Evolutionary conservation across 2,888 invertebrate genomes (phyloP).

Genomic region (Ethmia dodecea): DNA sequence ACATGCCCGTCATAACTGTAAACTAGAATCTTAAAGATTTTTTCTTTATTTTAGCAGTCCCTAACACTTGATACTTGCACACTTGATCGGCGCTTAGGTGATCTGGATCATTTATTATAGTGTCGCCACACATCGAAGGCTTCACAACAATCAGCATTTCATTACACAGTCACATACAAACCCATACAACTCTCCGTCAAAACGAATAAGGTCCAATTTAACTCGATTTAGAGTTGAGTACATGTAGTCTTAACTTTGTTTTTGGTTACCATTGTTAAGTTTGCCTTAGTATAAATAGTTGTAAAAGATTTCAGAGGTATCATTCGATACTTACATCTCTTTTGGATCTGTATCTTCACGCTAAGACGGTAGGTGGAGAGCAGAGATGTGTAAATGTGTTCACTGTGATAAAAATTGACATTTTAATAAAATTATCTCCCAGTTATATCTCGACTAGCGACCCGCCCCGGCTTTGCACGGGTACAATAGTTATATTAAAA

Average conservation of each 20-base stretch:
- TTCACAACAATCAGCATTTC: constrained; percentile 4
- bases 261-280: constrained; percentile 32
- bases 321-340: constrained; percentile 39
- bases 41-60: too few relatives aligned
- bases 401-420: too few relatives aligned
- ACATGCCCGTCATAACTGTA: too few relatives aligned
- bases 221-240: neutral
- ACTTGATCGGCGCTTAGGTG: too few relatives aligned
- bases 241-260: constrained; percentile 17
- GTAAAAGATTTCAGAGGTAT: constrained; percentile 27
- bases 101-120: constrained; percentile 6
- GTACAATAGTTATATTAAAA: too few relatives aligned
- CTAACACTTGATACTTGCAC: too few relatives aligned
- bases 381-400: neutral
- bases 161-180: neutral
- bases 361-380: constrained; percentile 18
- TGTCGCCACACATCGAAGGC: constrained; percentile 7
- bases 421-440: too few relatives aligned
- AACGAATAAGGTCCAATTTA: neutral
- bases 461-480: too few relatives aligned
- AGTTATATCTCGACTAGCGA: too few relatives aligned
- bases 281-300: constrained; percentile 50
- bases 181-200: neutral
- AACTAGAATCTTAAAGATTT: too few relatives aligned
- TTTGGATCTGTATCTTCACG: constrained; percentile 23